These are phyloP conservation scores for Gorsachius goisagi DNA, from an alignment of 2,113 vertebrate genomes.

Conservation along the genomic window DNA sequence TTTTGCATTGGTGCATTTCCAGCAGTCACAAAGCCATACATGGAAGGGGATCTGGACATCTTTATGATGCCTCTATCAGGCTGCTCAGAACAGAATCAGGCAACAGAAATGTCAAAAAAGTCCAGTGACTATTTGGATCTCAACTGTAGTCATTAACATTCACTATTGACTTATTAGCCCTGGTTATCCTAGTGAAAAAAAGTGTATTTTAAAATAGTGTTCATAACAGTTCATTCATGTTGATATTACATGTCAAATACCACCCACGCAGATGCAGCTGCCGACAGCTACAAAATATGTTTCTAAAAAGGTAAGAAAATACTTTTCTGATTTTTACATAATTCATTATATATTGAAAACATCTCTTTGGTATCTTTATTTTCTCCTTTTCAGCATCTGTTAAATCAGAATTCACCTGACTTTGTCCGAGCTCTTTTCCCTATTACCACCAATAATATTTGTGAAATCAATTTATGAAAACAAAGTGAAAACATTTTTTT, in stretches of 20 bases:
- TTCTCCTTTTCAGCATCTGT: background rate
- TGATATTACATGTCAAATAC: background rate
- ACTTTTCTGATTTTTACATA: background rate
- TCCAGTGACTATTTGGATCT: background rate
- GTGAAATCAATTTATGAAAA: background rate
- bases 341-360: background rate
- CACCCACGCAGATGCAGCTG: background rate
- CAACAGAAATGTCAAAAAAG: background rate
- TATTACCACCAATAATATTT: background rate
- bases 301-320: background rate
- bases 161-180: background rate
- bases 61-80: background rate
- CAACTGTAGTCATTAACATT: background rate
- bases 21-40: background rate
- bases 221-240: background rate
- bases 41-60: background rate
- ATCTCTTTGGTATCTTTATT: background rate
- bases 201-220: background rate
- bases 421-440: background rate
- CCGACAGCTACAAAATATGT: background rate
- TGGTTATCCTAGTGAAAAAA: background rate
- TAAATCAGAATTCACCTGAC: background rate
- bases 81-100: background rate
- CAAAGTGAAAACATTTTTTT: background rate
- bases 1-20: background rate